A percentile compares a stretch with the other conserved stretches of the same genome.
phyloP scores from a whole-genome alignment of 2,888 invertebrate genomes.

The Proisotoma minuta region DNA sequence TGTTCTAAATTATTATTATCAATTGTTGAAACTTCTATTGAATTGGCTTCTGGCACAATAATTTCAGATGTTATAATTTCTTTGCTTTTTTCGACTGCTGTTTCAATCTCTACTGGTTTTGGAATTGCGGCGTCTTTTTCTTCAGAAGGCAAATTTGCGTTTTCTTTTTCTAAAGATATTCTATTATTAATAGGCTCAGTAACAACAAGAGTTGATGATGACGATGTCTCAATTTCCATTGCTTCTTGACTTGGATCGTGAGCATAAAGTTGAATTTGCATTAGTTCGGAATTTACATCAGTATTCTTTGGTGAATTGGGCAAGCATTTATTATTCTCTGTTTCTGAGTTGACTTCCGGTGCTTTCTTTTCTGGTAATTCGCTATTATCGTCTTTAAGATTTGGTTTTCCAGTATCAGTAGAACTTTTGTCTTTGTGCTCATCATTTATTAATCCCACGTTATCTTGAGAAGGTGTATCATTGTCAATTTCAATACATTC shows the following conservation, averaged over 20 bases:
- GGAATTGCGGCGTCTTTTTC: no score
- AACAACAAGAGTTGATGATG: background rate
- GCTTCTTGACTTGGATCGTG: background rate
- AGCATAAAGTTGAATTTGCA: conserved; percentile 1
- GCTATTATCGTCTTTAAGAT: no score
- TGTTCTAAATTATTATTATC: background rate
- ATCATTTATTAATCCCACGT: no score
- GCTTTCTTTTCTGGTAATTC: background rate
- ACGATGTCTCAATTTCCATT: background rate
- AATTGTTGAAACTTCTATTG: background rate
- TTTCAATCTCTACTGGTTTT: background rate
- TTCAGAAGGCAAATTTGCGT: background rate
- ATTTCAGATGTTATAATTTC: background rate
- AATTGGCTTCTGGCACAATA: background rate
- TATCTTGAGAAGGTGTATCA: no score
- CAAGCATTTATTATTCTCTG: no score
- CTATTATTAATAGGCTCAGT: background rate
- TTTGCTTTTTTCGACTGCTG: background rate
- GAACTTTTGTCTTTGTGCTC: no score
- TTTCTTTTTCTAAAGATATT: background rate
- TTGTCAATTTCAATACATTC: no score
- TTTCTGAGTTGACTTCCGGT: background rate
- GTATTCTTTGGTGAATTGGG: no score
- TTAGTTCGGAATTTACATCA: no score
- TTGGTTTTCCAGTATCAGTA: no score